phyloP scores from a whole-genome alignment of 2,113 vertebrate species.

The Echinops telfairi region DNA sequence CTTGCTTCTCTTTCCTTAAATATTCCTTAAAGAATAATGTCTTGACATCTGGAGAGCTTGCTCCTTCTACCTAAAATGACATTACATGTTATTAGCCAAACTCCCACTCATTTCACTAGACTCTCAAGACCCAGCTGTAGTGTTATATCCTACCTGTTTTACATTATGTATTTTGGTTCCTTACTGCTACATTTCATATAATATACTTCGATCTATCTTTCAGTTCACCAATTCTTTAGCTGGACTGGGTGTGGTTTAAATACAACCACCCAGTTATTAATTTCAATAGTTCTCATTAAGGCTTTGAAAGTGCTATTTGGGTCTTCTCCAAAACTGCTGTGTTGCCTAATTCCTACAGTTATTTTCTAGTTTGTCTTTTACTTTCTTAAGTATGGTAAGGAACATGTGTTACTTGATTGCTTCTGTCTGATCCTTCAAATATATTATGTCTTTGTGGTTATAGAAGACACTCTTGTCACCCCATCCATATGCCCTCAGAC shows the following conservation, averaged over 20 bases:
- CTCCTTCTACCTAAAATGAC: not conserved
- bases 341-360: not conserved
- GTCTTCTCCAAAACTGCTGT: not conserved
- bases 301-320: not conserved
- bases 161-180: not conserved
- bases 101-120: not conserved
- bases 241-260: not conserved
- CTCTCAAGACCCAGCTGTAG: not conserved
- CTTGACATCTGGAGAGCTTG: not conserved
- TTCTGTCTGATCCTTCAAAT: not conserved
- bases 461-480: not conserved
- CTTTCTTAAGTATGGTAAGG: not conserved
- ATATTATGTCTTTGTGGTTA: not conserved
- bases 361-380: not conserved
- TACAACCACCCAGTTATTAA: not conserved
- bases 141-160: not conserved
- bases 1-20: not conserved
- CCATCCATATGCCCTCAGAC: too few species aligned
- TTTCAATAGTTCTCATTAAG: constrained; percentile 5
- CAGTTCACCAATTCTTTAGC: not conserved
- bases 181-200: not conserved
- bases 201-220: not conserved
- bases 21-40: not conserved
- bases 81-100: not conserved
- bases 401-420: not conserved